A percentile compares a stretch with the other conserved stretches of the same genome.
These are phyloP conservation scores for Chionoecetes opilio DNA, from an alignment of 1,140 invertebrate species.

Conservation along the genomic window DNA sequence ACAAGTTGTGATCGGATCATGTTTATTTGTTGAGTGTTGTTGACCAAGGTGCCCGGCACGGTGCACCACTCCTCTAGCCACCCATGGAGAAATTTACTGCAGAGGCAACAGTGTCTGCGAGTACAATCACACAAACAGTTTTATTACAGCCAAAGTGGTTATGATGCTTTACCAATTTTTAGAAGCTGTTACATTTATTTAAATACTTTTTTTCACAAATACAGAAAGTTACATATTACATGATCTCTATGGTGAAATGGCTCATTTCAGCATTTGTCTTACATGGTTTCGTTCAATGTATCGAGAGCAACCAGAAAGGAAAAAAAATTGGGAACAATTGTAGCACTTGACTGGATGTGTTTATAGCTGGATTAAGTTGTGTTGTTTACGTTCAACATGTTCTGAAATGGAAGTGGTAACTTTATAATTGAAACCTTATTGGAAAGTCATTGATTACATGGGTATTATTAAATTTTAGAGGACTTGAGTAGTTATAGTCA, in stretches of 20 bases:
- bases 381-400: not conserved
- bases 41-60: too few species aligned
- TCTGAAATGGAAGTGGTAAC: not conserved
- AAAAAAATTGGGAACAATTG: not conserved
- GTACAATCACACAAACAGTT: not conserved
- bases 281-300: not conserved
- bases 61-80: not conserved
- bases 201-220: not conserved
- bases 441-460: not conserved
- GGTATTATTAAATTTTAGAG: not conserved
- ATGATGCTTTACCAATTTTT: not conserved
- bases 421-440: too few species aligned
- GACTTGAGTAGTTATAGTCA: not conserved
- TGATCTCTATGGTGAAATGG: not conserved
- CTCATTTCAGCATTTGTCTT: not conserved
- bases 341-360: not conserved
- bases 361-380: not conserved
- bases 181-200: not conserved
- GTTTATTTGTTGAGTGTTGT: not conserved
- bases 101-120: slow-evolving; percentile 16
- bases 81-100: not conserved
- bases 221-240: not conserved
- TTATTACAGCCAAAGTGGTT: not conserved
- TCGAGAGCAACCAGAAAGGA: not conserved
- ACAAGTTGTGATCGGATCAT: not conserved